These are phyloP conservation scores for Peromyscus attwateri DNA, from an alignment of 2,797 vertebrate species.

Conservation along the genomic window DNA sequence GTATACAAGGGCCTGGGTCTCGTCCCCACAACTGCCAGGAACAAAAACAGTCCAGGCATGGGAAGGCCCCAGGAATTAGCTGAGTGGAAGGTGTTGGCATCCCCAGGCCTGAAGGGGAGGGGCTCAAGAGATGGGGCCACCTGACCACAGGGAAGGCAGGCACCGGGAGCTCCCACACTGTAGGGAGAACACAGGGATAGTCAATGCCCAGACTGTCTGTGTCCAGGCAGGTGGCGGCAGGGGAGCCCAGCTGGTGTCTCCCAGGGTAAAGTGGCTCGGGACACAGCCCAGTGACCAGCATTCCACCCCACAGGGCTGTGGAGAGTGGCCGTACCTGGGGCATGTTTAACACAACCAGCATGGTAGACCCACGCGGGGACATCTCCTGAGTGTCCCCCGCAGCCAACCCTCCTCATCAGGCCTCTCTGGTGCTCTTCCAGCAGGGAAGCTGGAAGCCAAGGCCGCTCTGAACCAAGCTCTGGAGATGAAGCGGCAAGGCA, in stretches of 20 bases:
- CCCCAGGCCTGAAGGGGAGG: neutral
- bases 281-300: neutral
- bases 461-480: conserved; percentile 95
- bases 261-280: neutral
- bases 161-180: neutral
- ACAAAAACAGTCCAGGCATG: neutral
- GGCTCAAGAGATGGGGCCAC: neutral
- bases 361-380: neutral
- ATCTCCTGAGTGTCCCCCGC: neutral
- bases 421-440: conserved; percentile 85
- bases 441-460: conserved; percentile 92
- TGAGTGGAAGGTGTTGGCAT: too few relatives aligned
- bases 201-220: neutral
- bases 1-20: too few relatives aligned
- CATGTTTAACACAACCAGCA: rapidly evolving
- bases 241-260: neutral
- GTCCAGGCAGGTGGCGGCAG: neutral
- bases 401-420: neutral
- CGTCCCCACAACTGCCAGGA: neutral
- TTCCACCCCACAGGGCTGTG: neutral
- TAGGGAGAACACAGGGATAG: neutral
- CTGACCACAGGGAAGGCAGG: neutral
- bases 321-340: rapidly evolving
- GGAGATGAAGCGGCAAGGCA: conserved; percentile 97
- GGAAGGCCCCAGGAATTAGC: neutral